phyloP scores from a whole-genome alignment of 2,113 vertebrate genomes.

The Herpailurus yagouaroundi region DNA sequence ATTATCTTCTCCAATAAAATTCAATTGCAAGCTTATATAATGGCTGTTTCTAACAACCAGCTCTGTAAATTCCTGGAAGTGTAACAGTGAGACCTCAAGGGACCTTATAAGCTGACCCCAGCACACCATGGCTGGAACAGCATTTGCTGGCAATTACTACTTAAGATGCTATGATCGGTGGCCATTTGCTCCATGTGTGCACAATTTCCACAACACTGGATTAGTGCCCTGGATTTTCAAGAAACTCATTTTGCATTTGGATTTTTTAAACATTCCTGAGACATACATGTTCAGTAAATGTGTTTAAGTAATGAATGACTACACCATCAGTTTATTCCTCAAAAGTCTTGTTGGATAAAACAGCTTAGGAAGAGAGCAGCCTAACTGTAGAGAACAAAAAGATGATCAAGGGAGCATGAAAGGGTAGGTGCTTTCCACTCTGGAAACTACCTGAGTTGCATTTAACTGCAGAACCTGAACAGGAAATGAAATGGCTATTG shows the following conservation, averaged over 20 bases:
- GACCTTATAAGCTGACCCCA: background rate
- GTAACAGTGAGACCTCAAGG: background rate
- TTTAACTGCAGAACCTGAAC: background rate
- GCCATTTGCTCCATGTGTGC: background rate
- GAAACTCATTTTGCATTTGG: background rate
- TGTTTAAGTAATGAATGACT: background rate
- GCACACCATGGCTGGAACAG: background rate
- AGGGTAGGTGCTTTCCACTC: slow-evolving; percentile 28
- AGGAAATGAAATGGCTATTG: slow-evolving; percentile 14
- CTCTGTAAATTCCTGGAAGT: background rate
- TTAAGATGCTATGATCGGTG: background rate
- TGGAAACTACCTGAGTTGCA: background rate
- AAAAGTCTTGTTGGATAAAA: slow-evolving; percentile 19
- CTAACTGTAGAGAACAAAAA: background rate
- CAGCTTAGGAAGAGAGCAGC: background rate
- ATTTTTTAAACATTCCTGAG: background rate
- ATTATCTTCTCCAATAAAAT: background rate
- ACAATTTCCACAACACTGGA: background rate
- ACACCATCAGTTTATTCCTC: background rate
- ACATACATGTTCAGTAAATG: background rate
- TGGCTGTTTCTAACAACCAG: background rate
- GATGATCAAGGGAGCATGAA: background rate
- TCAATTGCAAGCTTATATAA: background rate
- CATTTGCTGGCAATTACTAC: background rate
- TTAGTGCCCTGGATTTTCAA: background rate